phyloP scores from a whole-genome alignment of 2,113 vertebrate species.

The Percina caprodes region DNA sequence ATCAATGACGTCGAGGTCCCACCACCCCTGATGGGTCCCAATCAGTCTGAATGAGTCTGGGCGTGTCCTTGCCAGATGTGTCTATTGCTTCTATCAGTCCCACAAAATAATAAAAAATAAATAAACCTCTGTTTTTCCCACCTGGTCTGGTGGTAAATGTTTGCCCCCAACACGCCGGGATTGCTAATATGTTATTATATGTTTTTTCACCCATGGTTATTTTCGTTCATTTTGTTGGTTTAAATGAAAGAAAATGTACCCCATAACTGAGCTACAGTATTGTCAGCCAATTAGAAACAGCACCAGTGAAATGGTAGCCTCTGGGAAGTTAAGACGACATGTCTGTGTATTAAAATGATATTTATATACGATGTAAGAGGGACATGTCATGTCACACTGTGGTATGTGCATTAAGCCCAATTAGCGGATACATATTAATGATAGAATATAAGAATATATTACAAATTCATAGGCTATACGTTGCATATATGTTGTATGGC shows the following conservation, averaged over 20 bases:
- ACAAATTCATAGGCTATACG: no score
- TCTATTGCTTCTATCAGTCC: constrained; percentile 23
- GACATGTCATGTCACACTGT: no score
- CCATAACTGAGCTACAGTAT: background rate
- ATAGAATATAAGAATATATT: no score
- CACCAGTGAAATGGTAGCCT: background rate
- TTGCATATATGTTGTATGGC: accelerated
- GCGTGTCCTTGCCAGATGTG: constrained; percentile 74
- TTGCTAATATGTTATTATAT: background rate
- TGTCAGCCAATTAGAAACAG: background rate
- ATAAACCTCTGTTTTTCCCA: background rate
- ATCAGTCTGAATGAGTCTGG: constrained; percentile 68
- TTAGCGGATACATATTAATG: constrained; percentile 30
- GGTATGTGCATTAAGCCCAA: background rate
- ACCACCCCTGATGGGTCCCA: constrained; percentile 27
- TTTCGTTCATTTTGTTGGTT: background rate
- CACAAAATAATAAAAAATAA: constrained; percentile 7
- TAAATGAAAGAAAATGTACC: background rate
- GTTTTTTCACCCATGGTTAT: no score
- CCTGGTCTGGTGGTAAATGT: no score
- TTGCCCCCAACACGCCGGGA: background rate
- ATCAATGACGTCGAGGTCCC: background rate
- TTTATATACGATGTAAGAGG: no score
- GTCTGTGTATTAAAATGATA: background rate
- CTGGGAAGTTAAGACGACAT: background rate